These are phyloP conservation scores for Neosilurus hyrtlii DNA, from an alignment of 2,797 vertebrate genomes.

Conservation along the genomic window DNA sequence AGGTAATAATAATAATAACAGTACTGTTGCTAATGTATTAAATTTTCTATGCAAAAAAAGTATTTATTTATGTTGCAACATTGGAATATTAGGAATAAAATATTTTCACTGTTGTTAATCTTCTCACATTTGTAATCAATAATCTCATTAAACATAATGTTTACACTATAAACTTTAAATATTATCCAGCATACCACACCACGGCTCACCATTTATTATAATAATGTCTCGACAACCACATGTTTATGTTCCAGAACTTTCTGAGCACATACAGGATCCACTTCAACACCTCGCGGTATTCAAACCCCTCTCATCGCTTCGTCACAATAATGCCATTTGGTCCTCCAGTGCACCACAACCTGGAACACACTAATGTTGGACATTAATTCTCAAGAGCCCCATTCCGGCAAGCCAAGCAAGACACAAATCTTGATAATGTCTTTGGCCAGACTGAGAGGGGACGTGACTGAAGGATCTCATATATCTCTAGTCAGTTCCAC, in stretches of 20 bases:
- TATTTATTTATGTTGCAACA: not conserved
- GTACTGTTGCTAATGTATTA: not conserved
- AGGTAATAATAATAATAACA: not conserved
- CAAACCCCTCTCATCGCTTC: not conserved
- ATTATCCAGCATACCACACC: not conserved
- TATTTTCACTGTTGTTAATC: not conserved
- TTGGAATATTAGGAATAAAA: not conserved
- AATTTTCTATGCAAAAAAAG: not conserved
- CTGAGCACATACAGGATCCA: not conserved
- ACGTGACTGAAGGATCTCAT: slow-evolving; percentile 69
- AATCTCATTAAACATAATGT: not conserved
- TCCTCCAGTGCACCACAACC: slow-evolving; percentile 17
- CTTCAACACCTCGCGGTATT: not conserved
- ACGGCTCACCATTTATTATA: not conserved
- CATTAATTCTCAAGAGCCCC: slow-evolving; percentile 40
- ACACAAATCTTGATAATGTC: slow-evolving; percentile 64
- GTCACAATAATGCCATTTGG: slow-evolving; percentile 28
- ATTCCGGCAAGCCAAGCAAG: slow-evolving; percentile 41
- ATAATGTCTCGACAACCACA: not conserved
- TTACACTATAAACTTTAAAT: not conserved
- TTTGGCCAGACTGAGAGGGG: slow-evolving; percentile 66
- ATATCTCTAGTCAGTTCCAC: slow-evolving; percentile 60
- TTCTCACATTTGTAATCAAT: not conserved
- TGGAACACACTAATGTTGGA: slow-evolving; percentile 26
- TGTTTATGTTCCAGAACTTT: not conserved